Percentiles rank a stretch among this genome's conserved stretches.
Evolutionary conservation across 1,140 invertebrate genomes (phyloP).

Genomic region (Drosophila ambigua): DNA sequence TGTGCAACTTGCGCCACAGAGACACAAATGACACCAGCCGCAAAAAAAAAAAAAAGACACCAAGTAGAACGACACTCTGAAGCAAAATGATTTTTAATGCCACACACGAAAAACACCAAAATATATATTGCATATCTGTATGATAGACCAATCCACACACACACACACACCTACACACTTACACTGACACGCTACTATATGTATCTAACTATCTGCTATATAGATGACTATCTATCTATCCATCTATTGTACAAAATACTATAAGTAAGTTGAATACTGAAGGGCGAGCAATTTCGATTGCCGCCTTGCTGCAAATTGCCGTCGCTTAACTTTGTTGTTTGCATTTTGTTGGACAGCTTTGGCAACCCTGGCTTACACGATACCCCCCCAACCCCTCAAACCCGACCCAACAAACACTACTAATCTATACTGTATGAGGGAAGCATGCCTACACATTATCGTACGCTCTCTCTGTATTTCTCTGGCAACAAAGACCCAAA

Average conservation of each 20-base stretch:
- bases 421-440: background rate
- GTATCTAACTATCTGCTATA: constrained; percentile 6
- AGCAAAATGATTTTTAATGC: constrained; percentile 17
- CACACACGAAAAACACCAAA: background rate
- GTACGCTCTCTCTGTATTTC: no score
- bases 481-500: no score
- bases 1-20: constrained; percentile 47
- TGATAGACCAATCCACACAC: no score
- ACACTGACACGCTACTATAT: background rate
- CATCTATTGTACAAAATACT: constrained; percentile 35
- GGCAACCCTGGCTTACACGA: constrained; percentile 40
- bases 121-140: constrained; percentile 7
- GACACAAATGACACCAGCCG: background rate
- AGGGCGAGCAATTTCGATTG: constrained; percentile 7
- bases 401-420: no score
- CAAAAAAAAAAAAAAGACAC: constrained; percentile 9
- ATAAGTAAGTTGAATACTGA: constrained; percentile 22
- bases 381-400: background rate
- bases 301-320: constrained; percentile 22
- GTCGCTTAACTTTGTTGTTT: constrained; percentile 43
- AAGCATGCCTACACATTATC: constrained; percentile 21
- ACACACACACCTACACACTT: no score
- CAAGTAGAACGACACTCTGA: constrained; percentile 22
- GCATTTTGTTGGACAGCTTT: constrained; percentile 44
- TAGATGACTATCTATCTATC: background rate